Percentiles rank a stretch among this genome's conserved stretches.
Conservation (phyloP, 2,888 invertebrate species). For the Spialia ferax region DNA sequence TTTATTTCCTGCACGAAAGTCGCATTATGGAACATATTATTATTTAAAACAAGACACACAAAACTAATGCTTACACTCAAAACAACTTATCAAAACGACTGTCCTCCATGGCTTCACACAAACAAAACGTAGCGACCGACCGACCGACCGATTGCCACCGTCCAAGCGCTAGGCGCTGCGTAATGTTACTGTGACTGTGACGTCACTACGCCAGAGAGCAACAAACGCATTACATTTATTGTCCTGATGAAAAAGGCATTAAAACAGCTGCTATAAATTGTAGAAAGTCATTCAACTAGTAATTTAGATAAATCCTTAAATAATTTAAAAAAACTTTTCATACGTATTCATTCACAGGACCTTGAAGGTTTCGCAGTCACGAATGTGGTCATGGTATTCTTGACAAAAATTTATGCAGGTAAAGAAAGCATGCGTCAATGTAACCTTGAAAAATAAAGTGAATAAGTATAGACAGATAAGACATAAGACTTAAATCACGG, state of each 20-base stretch:
- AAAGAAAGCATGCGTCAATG: too few relatives aligned
- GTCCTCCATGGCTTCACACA: neutral
- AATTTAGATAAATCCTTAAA: too few relatives aligned
- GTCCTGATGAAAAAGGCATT: too few relatives aligned
- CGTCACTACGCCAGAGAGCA: slow-evolving; percentile 45
- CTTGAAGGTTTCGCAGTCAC: too few relatives aligned
- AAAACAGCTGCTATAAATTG: too few relatives aligned
- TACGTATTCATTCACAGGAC: too few relatives aligned
- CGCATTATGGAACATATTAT: neutral
- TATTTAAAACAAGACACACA: neutral
- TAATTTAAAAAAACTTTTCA: too few relatives aligned
- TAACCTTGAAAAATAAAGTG: too few relatives aligned
- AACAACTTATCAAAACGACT: neutral
- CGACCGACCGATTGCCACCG: slow-evolving; percentile 69
- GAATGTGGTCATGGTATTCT: too few relatives aligned
- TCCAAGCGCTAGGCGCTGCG: slow-evolving; percentile 16
- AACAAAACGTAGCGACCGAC: slow-evolving; percentile 65
- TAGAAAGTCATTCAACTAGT: too few relatives aligned
- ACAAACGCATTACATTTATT: slow-evolving; percentile 20
- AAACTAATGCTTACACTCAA: neutral
- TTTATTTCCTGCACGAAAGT: neutral
- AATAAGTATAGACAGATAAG: too few relatives aligned
- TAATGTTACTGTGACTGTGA: slow-evolving; percentile 31
- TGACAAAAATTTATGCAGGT: too few relatives aligned
- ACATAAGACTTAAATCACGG: neutral